These are phyloP conservation scores for Heliconius ismenius DNA, from an alignment of 2,888 invertebrate genomes.

Conservation along the genomic window DNA sequence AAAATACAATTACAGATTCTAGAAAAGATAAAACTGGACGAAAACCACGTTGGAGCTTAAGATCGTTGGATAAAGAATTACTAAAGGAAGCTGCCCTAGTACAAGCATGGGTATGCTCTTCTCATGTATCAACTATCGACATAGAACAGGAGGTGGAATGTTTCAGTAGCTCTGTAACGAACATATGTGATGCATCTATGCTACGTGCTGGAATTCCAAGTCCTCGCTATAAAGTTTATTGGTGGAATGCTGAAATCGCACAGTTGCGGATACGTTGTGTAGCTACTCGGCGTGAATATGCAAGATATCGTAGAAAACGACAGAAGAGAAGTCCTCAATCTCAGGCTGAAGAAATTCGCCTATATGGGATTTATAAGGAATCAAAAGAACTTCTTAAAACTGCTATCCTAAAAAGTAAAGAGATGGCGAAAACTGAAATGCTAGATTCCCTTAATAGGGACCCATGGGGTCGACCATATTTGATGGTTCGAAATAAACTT, in stretches of 20 bases:
- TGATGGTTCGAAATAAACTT: too few relatives aligned
- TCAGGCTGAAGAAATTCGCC: background rate
- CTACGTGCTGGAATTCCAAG: background rate
- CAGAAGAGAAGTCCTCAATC: background rate
- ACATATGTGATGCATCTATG: background rate
- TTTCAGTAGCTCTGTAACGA: background rate
- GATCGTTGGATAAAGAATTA: background rate
- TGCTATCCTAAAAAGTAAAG: too few relatives aligned
- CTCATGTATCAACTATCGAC: background rate
- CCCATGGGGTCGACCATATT: too few relatives aligned
- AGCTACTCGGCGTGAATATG: background rate
- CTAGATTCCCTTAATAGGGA: too few relatives aligned
- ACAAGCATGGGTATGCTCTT: background rate
- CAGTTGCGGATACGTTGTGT: background rate
- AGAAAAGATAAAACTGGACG: background rate
- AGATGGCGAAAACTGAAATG: too few relatives aligned
- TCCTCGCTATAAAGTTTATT: background rate
- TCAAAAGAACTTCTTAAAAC: too few relatives aligned
- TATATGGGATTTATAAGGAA: too few relatives aligned
- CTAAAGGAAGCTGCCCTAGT: background rate
- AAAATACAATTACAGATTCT: background rate
- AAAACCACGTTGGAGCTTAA: background rate
- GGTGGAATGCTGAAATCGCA: background rate
- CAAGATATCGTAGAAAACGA: background rate
- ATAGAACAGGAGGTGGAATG: background rate